Conservation (phyloP, 2,888 invertebrate genomes). For the Ophioninae sp. region DNA sequence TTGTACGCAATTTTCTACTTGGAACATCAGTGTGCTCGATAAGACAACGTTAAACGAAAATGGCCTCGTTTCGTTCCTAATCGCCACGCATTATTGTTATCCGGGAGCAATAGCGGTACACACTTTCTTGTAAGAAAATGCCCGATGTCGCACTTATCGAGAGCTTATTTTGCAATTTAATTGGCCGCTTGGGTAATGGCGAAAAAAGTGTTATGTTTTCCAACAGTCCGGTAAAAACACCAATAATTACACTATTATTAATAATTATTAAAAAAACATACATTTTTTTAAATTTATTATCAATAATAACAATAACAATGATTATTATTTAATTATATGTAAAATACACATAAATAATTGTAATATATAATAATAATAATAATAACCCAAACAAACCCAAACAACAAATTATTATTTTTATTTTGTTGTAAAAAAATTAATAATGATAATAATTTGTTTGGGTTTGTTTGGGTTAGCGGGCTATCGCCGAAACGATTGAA, state of each 20-base stretch:
- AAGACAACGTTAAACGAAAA: conserved; percentile 2
- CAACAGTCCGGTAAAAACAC: too few relatives aligned
- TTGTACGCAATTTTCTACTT: not conserved
- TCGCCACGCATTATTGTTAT: not conserved
- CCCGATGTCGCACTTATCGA: not conserved
- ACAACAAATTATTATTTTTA: not conserved
- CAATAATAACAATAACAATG: too few relatives aligned
- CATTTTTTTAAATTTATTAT: too few relatives aligned
- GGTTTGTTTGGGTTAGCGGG: not conserved
- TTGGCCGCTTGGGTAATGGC: not conserved
- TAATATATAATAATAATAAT: too few relatives aligned
- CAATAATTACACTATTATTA: too few relatives aligned
- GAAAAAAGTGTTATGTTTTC: not conserved
- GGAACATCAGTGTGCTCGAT: not conserved
- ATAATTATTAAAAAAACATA: too few relatives aligned
- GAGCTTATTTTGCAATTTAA: not conserved
- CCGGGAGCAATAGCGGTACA: not conserved
- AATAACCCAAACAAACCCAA: too few relatives aligned
- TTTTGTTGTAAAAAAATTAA: not conserved
- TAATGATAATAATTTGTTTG: not conserved
- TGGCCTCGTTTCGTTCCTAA: too few relatives aligned
- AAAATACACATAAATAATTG: too few relatives aligned
- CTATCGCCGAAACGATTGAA: not conserved
- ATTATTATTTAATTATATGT: too few relatives aligned
- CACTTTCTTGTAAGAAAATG: conserved; percentile 19